These are phyloP conservation scores for Delia radicum DNA, from an alignment of 1,140 invertebrate genomes.

Conservation along the genomic window DNA sequence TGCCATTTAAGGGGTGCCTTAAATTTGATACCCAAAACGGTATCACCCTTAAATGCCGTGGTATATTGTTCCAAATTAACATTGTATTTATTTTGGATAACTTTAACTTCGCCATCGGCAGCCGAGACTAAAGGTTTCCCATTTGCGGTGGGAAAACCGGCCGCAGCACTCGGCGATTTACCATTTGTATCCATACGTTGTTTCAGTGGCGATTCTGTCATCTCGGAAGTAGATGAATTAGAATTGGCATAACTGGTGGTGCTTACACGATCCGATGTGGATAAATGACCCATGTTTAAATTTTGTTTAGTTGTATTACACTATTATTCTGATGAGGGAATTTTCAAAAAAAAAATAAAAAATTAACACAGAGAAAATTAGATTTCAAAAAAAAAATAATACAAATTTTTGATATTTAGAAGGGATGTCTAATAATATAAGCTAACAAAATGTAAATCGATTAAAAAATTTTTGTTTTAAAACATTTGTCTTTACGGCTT, in stretches of 20 bases:
- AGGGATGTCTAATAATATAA: neutral
- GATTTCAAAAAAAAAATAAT: neutral
- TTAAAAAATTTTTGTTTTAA: neutral
- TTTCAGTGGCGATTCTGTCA: neutral
- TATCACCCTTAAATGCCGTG: conserved; percentile 43
- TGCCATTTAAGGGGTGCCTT: conserved; percentile 55
- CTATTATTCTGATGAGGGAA: neutral
- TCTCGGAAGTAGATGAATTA: neutral
- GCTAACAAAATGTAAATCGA: neutral
- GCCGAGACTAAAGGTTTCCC: neutral
- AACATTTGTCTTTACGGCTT: neutral
- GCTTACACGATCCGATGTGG: conserved; percentile 45
- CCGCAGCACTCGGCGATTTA: neutral
- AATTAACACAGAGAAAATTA: conserved; percentile 12
- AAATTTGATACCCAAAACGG: conserved; percentile 43
- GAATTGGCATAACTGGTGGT: conserved; percentile 20
- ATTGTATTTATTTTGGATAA: conserved; percentile 29
- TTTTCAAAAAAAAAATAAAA: neutral
- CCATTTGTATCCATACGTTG: neutral
- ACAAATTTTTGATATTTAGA: neutral
- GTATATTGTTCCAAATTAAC: conserved; percentile 47
- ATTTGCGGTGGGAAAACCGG: neutral
- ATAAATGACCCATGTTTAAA: conserved; percentile 49
- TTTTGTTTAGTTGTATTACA: neutral
- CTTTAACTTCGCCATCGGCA: conserved; percentile 17